Evolutionary conservation across 2,888 invertebrate genomes (phyloP).

Genomic region (Troides aeacus): DNA sequence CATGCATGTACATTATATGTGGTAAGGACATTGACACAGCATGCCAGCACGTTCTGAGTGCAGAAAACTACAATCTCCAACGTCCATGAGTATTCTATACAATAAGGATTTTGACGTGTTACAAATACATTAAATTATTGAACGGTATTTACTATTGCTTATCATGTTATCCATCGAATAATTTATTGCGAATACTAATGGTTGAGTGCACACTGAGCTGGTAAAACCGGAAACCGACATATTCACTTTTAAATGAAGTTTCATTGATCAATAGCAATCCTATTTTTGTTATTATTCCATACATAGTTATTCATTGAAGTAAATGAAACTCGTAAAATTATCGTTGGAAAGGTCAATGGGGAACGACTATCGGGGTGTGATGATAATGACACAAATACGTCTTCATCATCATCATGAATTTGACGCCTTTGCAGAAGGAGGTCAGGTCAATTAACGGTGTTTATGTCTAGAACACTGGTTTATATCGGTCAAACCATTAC

Average conservation of each 20-base stretch:
- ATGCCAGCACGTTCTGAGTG: conserved; percentile 55
- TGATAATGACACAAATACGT: no score
- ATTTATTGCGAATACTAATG: conserved; percentile 5
- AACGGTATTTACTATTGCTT: conserved; percentile 6
- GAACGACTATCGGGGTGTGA: no score
- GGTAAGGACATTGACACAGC: conserved; percentile 56
- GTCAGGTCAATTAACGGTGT: no score
- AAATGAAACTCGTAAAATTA: no score
- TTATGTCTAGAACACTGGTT: no score
- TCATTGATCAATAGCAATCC: background rate
- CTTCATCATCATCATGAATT: no score
- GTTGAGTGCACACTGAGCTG: background rate
- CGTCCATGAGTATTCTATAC: conserved; percentile 23
- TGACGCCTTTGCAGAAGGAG: no score
- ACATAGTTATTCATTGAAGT: no score
- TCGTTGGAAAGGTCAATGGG: no score
- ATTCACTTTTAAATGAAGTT: background rate
- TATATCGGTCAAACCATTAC: no score
- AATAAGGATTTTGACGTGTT: conserved; percentile 24
- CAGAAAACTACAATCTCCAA: conserved; percentile 34
- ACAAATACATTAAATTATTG: conserved; percentile 22
- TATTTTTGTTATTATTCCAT: background rate
- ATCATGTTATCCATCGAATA: background rate
- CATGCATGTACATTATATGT: conserved; percentile 24
- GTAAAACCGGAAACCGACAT: background rate